Percentiles rank a stretch among this genome's conserved stretches.
Conservation (phyloP, 1,140 invertebrate genomes). For the Ectropis grisescens region DNA sequence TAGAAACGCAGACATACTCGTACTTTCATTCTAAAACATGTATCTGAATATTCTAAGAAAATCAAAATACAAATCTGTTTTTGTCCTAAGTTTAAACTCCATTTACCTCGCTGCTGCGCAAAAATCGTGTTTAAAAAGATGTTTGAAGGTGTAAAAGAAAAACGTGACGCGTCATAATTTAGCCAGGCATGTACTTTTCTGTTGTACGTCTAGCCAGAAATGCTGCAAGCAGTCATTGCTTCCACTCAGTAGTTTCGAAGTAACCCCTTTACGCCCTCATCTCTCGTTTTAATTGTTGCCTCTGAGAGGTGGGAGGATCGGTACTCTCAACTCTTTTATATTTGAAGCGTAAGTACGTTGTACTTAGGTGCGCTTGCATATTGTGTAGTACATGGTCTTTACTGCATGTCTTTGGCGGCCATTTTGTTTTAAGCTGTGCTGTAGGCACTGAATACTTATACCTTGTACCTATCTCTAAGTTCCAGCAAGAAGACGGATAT, state of each 20-base stretch:
- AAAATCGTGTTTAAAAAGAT: too few species aligned
- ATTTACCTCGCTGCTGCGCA: too few species aligned
- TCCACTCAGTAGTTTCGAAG: conserved; percentile 48
- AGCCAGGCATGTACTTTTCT: conserved; percentile 26
- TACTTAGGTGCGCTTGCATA: conserved; percentile 11
- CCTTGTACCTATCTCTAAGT: too few species aligned
- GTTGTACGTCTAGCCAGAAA: conserved; percentile 21
- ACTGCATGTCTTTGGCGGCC: conserved; percentile 7
- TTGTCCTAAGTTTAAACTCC: too few species aligned
- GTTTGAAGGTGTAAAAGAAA: too few species aligned
- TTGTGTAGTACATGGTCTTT: conserved; percentile 6
- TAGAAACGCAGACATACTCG: too few species aligned
- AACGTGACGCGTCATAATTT: conserved; percentile 43
- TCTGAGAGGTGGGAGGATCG: conserved; percentile 58
- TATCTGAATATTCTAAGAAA: too few species aligned
- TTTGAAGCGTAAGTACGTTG: conserved; percentile 20
- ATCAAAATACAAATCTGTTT: too few species aligned
- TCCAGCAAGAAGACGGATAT: too few species aligned
- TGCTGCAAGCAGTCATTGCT: conserved; percentile 31
- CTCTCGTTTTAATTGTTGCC: conserved; percentile 58
- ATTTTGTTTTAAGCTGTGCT: conserved; percentile 8
- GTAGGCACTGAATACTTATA: too few species aligned
- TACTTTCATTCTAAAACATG: too few species aligned
- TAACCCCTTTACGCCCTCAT: conserved; percentile 35
- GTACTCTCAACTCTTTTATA: conserved; percentile 46